A percentile compares a stretch with the other conserved stretches of the same genome.
Conservation (phyloP, 2,113 vertebrate species). For the Tangachromis dhanisi region DNA sequence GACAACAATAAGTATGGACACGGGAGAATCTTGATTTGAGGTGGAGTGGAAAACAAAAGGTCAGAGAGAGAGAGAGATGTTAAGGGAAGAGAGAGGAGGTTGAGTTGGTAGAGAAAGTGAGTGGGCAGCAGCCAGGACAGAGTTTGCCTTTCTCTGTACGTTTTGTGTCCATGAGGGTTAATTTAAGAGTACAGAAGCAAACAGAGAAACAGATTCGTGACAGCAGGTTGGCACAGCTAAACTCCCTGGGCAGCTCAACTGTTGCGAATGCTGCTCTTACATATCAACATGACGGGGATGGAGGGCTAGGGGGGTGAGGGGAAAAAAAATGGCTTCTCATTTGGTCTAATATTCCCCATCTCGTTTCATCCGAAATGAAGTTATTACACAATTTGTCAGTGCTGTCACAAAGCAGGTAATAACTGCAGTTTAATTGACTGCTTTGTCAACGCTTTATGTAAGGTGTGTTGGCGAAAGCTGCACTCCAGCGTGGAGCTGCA, state of each 20-base stretch:
- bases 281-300: background rate
- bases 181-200: background rate
- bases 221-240: background rate
- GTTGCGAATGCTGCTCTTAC: background rate
- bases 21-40: background rate
- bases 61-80: background rate
- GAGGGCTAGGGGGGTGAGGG: background rate
- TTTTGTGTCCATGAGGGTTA: constrained; percentile 4
- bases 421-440: background rate
- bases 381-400: background rate
- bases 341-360: background rate
- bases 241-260: background rate
- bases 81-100: background rate
- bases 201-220: background rate
- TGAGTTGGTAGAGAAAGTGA: background rate
- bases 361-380: background rate
- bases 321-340: accelerated
- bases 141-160: background rate
- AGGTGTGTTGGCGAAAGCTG: constrained; percentile 44
- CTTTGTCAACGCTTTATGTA: constrained; percentile 44
- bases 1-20: background rate
- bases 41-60: background rate
- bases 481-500: background rate
- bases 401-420: background rate
- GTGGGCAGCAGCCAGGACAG: constrained; percentile 7